phyloP scores from a whole-genome alignment of 2,888 invertebrate genomes.

The Mystacides longicornis region DNA sequence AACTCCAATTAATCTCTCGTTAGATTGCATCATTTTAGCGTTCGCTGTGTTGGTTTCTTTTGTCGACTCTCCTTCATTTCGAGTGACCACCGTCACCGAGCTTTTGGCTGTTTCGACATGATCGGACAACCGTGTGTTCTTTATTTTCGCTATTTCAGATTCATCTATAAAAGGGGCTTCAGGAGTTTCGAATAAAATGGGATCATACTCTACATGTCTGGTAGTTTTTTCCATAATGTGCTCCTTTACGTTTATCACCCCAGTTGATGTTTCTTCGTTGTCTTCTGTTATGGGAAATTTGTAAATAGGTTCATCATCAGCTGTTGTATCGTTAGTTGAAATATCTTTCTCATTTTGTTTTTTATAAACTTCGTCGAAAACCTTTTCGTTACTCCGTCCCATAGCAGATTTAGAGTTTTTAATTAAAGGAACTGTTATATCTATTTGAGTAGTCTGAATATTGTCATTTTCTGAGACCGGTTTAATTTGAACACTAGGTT shows the following conservation, averaged over 20 bases:
- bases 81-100: not conserved
- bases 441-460: not conserved
- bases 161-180: not conserved
- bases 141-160: not conserved
- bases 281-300: not conserved
- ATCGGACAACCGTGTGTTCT: not conserved
- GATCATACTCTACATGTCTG: not conserved
- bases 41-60: not conserved
- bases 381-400: not conserved
- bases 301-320: slow-evolving; percentile 8
- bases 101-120: not conserved
- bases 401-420: not conserved
- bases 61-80: not conserved
- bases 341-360: not conserved
- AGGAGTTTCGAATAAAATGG: not conserved
- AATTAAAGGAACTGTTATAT: not conserved
- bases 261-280: not conserved
- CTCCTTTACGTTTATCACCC: not conserved
- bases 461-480: not conserved
- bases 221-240: not conserved
- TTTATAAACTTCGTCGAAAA: not conserved
- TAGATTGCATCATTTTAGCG: not conserved
- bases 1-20: not conserved
- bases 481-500: not conserved
- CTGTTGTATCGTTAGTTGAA: not conserved